Evolutionary conservation across 2,113 vertebrate genomes (phyloP), one percentile per base, ranked within the genome.

Genomic region (Ammodytes dubius): DNA sequence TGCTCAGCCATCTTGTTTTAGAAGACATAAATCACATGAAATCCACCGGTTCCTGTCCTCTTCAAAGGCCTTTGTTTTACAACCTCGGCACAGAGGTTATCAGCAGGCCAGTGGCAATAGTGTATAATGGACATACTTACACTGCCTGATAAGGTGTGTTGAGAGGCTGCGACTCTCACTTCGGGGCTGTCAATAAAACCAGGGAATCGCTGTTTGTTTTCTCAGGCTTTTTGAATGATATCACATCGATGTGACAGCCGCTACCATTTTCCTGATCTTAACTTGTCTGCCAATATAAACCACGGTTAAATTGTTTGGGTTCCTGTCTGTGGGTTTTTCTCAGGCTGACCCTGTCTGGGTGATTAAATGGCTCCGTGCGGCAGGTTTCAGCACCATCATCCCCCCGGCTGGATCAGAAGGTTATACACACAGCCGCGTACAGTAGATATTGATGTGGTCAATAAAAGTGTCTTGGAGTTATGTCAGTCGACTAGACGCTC

Each of bases 31-130:
- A 93, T 92, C 91, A 91, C 74, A 82, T 60, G 56, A 89, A 91
- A 88, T 71, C 40, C 74, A 74, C 35, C 75, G 76, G 89, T 90
- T 90, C 91, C 88, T 85, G 81, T 89, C 60, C 76, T 90, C 93
- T 94, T 93, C 91, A 94, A 93, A 93, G 92, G 87, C 88, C 77
- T 93, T 93, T 94, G 93, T 94, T 92, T 91, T 74, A 77, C 87
- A 71, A 61, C 90, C 81, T 85, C 73, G 9, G 70, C 76, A 8
- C 80, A 79, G 89, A 93, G 92, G 93, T 94, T 94, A 94, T 94
- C 92, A 88, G 87, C 75, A 40, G 92, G 93, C 66, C 92, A 90
- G 82, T 70, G 73, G 87, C 91, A 93, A 92, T 90, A 90, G 85
- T 82, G 92, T 91, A 92, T 90, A 90, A 92, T 91, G 69, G 89